Base-by-base conservation (phyloP, 2,888 invertebrate species). In the Spisula solida region DNA sequence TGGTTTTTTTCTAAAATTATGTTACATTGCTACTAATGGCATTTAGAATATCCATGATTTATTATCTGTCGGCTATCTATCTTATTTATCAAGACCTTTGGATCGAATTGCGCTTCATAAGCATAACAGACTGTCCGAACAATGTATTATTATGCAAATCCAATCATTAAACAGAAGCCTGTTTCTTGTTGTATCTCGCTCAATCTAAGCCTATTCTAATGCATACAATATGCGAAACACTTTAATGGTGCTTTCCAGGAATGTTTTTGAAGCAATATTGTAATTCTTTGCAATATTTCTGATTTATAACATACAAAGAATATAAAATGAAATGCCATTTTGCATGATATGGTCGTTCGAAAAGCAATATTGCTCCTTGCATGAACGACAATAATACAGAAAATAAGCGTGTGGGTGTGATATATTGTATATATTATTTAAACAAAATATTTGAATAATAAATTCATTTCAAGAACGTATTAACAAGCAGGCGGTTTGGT, bases 211-310 rank as follows among this genome's bases (percentile, higher is more conserved):
- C 60, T 66, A 25, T 66, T 66, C 60, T 66, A 66, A 66, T 66
- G 60, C 60, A 66, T n/a, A 66, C 60, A 66, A 66, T 66, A 66
- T n/a, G 25, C 20, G 20, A 56, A 56, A 56, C 56, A 56, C 56
- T 56, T n/a, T n/a, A 56, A 56, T 18, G 18, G 56, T 20, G 20
- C n/a, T 56, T 56, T 56, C 20, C 56, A 6, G 20, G 6, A 56
- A 20, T 56, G 20, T 56, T 66, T 66, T 66, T n/a, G 60, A 25
- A 66, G 51, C 60, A 66, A 66, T 66, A 66, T 66, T 66, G 60
- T 66, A 25, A 66, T 25, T 66, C 60, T 25, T n/a, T 4, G n/a
- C 25, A 20, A 66, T 66, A n/a, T 25, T 10, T 66, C 25, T 25
- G 25, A 66, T 66, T 56, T 56, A 56, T 56, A 56, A 56, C 56